phyloP scores from a whole-genome alignment of 1,140 invertebrate genomes.

The Onthophagus taurus region DNA sequence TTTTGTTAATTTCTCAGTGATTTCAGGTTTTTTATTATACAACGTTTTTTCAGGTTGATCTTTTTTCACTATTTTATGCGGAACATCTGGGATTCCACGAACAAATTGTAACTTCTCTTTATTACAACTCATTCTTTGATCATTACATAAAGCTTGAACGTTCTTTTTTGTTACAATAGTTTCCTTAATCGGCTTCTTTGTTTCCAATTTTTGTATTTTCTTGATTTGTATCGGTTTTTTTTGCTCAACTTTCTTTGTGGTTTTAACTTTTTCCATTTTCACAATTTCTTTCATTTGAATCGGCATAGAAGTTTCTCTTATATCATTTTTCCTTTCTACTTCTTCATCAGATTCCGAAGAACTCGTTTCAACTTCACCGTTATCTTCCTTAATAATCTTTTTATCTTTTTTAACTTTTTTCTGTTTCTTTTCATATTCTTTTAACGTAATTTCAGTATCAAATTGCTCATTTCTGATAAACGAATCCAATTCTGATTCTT shows the following conservation, averaged over 20 bases:
- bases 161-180: slow-evolving; percentile 9
- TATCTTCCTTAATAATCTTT: background rate
- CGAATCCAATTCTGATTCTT: background rate
- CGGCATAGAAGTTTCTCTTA: too few species aligned
- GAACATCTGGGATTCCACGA: too few species aligned
- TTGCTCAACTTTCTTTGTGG: background rate
- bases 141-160: slow-evolving; percentile 25
- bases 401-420: background rate
- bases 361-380: background rate
- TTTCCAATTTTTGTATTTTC: too few species aligned
- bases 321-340: background rate
- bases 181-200: too few species aligned
- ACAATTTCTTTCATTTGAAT: background rate
- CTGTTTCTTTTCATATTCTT: slow-evolving; percentile 4
- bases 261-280: background rate
- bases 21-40: background rate
- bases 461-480: slow-evolving; percentile 12
- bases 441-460: slow-evolving; percentile 13
- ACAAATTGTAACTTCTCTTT: too few species aligned
- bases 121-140: slow-evolving; percentile 24
- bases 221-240: slow-evolving; percentile 28
- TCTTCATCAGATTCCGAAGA: background rate
- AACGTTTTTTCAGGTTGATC: slow-evolving; percentile 15
- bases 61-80: slow-evolving; percentile 23
- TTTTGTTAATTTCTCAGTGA: background rate